Evolutionary conservation across 53 echinoderm and acorn worm species (phyloP), one percentile per base, ranked within the genome.

Genomic region (Antedon mediterranea): DNA sequence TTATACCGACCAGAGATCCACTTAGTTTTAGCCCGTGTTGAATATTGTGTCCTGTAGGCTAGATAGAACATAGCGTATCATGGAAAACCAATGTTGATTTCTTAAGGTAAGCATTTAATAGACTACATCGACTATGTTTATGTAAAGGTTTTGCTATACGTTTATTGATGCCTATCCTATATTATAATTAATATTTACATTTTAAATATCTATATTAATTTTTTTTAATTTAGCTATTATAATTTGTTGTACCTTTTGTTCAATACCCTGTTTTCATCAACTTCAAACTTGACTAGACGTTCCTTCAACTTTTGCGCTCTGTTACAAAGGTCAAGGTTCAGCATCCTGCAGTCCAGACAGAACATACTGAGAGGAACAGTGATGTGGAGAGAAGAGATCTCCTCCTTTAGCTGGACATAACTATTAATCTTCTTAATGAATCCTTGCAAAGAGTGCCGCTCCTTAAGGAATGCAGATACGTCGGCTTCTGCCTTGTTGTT

Each of bases 311-410:
- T 92, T 81, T 98, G 92, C 28, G 98, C 92, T 34, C 98, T 76
- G 34, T 82, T 85, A 77, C 90, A 86, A 18, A 98, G 86, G 44
- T 98, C 98, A 28, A 80, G 73, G 43, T 98, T 98, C 28, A 98
- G 86, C 74, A 84, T 74, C 41, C 84, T 85, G 32, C 98, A 98
- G 75, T 98, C 98, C 70, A 98, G 79, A 73, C 98, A 98, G 84
- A 98, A 98, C 98, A 98, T 98, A 71, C 98, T 93, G 76, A 98
- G 98, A 71, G 98, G 98, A 27, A 98, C 98, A 0, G 98, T 93
- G 73, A 98, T 92, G 29, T 92, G 77, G n/a, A 98, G 77, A n/a
- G 82, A 86, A 3, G 98, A 87, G 31, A 98, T 98, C 85, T 98
- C 98, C 29, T 98, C 98, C 77, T 98, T 98, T 34, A 98, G 87